phyloP scores from a whole-genome alignment of 2,797 vertebrate genomes.

The Pangasius sanitwongsei region DNA sequence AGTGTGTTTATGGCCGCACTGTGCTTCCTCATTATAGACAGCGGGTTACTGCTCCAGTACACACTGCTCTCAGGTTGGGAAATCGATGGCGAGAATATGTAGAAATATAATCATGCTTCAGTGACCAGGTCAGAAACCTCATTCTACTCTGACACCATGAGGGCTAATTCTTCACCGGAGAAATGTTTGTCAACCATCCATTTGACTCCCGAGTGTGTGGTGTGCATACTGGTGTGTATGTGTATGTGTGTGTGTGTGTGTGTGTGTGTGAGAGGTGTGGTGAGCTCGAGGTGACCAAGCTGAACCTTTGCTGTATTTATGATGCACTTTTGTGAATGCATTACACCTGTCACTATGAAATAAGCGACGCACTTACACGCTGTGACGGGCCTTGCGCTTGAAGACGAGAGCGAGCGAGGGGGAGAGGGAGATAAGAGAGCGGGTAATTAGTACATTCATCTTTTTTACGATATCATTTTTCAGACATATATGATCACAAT shows the following conservation, averaged over 20 bases:
- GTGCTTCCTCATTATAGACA: conserved; percentile 63
- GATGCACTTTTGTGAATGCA: conserved; percentile 99
- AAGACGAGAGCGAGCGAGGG: conserved; percentile 89
- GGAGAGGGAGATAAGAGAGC: conserved; percentile 95
- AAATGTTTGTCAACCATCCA: conserved; percentile 99
- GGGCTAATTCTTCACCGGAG: conserved; percentile 94
- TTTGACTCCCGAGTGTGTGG: conserved; percentile 87
- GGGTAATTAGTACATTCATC: conserved; percentile 99
- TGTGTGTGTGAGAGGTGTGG: conserved; percentile 73
- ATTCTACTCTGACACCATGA: conserved; percentile 95
- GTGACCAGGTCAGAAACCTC: conserved; percentile 98
- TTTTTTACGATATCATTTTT: conserved; percentile 99
- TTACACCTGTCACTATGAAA: conserved; percentile 99
- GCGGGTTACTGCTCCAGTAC: conserved; percentile 69
- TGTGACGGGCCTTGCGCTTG: conserved; percentile 83
- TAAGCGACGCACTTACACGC: conserved; percentile 99
- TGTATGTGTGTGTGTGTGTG: conserved; percentile 53
- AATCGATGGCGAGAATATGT: conserved; percentile 94
- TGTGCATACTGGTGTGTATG: conserved; percentile 42
- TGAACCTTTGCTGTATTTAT: conserved; percentile 98
- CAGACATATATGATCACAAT: conserved; percentile 99
- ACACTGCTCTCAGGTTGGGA: conserved; percentile 83
- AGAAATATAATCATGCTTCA: conserved; percentile 98
- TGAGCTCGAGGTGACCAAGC: conserved; percentile 92
- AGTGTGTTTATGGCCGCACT: conserved; percentile 95